A percentile compares a stretch with the other conserved stretches of the same genome.
Conservation (phyloP, 2,113 vertebrate genomes). For the Alligator mississippiensis region DNA sequence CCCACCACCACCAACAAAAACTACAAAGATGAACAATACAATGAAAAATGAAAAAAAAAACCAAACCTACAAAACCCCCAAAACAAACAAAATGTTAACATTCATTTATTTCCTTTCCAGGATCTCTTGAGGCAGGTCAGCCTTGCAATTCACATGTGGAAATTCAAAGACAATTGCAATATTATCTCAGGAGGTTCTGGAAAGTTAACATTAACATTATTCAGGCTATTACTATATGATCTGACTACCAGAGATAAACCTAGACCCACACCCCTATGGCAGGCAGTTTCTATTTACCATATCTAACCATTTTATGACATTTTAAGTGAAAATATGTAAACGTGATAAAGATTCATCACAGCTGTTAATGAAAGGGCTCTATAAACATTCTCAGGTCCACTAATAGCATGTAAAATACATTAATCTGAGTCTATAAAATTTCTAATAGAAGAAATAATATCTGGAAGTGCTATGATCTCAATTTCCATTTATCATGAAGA, state of each 20-base stretch:
- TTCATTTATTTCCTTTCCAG: conserved; percentile 44
- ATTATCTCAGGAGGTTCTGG: conserved; percentile 17
- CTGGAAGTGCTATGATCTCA: not conserved
- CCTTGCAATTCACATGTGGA: conserved; percentile 46
- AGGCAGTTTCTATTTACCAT: conserved; percentile 59
- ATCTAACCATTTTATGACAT: not conserved
- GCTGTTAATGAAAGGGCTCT: not conserved
- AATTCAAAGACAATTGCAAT: conserved; percentile 57
- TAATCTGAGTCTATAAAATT: not conserved
- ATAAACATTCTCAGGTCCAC: conserved; percentile 31
- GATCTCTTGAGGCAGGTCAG: conserved; percentile 23
- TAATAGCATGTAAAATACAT: not conserved
- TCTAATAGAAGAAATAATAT: conserved; percentile 6
- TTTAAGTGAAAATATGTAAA: conserved; percentile 13
- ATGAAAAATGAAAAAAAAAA: not conserved
- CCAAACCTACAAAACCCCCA: too few relatives aligned
- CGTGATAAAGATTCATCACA: conserved; percentile 42
- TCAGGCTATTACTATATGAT: not conserved
- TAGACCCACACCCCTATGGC: conserved; percentile 37
- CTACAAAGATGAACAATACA: not conserved
- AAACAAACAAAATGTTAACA: conserved; percentile 31
- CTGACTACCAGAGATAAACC: conserved; percentile 37
- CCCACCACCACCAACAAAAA: too few relatives aligned
- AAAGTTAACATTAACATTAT: conserved; percentile 53
- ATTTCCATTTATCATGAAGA: not conserved